Evolutionary conservation across 1,140 invertebrate species (phyloP), one percentile per base, ranked within the genome.

Genomic region (Pentalonia nigronervosa): DNA sequence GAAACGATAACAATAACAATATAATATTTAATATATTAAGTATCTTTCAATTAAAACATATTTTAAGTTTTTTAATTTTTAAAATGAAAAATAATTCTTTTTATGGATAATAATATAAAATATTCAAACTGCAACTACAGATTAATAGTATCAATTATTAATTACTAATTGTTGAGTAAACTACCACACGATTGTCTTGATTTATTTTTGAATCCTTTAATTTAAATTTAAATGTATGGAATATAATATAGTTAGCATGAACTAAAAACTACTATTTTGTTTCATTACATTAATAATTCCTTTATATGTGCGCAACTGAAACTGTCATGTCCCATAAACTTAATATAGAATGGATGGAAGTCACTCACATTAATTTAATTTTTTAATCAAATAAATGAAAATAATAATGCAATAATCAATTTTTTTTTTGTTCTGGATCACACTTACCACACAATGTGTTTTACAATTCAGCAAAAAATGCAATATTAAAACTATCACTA

Each of bases 1-100:
- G 1, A 76, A n/a, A 76, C 14, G n/a, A 76, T 76, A 76, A 7
- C 60, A 17, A 76, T 76, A 17, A 76, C n/a, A 17, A n/a, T n/a
- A n/a, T n/a, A n/a, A n/a, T n/a, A 76, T n/a, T 53, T 53, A 53
- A 23, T 76, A n/a, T 6, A 76, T 76, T 76, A 9, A 76, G 30
- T 76, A 76, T 34, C n/a, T n/a, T 76, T n/a, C n/a, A 76, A 76
- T 34, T 76, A 76, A 76, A 76, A 76, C n/a, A 76, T 76, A n/a
- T 76, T 76, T 17, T 9, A 76, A 76, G 60, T 34, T 67, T 76
- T 76, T 76, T 76, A 76, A 76, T 76, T 76, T n/a, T n/a, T 6
- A 76, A n/a, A 76, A 34, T 17, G 23, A 7, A 76, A 76, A 76
- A 76, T n/a, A 76, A 76, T 76, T 30, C 14, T 76, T 76, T 17